Evolutionary conservation across 2,888 invertebrate genomes (phyloP).

Genomic region (Oscheius sp.): DNA sequence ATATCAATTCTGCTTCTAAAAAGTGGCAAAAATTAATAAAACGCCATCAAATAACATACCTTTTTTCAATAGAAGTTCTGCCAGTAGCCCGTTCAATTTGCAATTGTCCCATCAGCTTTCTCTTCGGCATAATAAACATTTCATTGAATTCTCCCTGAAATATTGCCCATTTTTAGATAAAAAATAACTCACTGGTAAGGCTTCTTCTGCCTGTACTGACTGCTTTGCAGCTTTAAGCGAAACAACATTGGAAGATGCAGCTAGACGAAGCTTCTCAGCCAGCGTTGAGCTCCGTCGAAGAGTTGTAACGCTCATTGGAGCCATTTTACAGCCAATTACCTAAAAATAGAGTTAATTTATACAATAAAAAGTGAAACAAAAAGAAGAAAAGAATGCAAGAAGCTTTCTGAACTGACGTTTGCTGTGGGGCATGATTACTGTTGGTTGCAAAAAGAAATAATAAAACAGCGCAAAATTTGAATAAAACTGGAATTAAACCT

Average conservation of each 20-base stretch:
- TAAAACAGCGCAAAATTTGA: background rate
- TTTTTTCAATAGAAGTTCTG: constrained; percentile 33
- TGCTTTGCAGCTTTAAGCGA: background rate
- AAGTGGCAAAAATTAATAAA: background rate
- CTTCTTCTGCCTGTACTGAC: background rate
- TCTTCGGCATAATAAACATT: constrained; percentile 62
- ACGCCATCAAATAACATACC: constrained; percentile 3
- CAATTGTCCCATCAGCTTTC: constrained; percentile 62
- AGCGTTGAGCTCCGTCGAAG: background rate
- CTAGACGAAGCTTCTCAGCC: constrained; percentile 1
- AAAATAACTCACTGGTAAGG: background rate
- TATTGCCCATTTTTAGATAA: background rate
- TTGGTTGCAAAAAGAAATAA: no score
- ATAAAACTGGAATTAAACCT: no score
- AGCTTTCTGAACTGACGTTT: no score
- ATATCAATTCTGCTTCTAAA: constrained; percentile 52
- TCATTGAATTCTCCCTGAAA: constrained; percentile 61
- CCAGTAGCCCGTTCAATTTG: constrained; percentile 63
- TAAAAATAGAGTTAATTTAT: background rate
- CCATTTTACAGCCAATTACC: background rate
- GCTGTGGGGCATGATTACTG: no score
- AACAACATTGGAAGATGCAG: background rate
- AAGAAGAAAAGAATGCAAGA: background rate
- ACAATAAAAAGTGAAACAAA: background rate
- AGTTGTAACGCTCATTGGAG: background rate